Evolutionary conservation across 2,888 invertebrate species (phyloP), one percentile per base, ranked within the genome.

Genomic region (Euzetes globulus): DNA sequence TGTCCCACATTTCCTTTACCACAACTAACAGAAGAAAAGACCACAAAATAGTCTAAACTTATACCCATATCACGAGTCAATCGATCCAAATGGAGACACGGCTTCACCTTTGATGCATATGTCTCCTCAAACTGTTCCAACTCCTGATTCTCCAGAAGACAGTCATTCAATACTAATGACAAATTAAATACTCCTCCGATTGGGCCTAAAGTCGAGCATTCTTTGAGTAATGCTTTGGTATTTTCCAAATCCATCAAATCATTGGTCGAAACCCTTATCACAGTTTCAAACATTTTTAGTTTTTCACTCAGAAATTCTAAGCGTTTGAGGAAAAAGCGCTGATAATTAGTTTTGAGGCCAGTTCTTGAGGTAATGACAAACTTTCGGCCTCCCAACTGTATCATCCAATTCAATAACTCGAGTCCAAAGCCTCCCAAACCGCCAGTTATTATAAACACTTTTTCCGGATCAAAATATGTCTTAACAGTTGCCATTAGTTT

Each of bases 381-480:
- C 79, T 89, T 87, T 73, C 86, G 89, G 25, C 94, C 96, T n/a
- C 98, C 98, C 76, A 96, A 88, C 68, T 85, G 84, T 73, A 93
- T 88, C 82, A 99, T 84, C 95, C 95, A 96, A 79, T 91, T 88
- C 60, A 90, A 89, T 78, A 98, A 85, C 85, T 99, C 98, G 77
- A 98, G 85, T 27, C 98, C 98, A 84, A 98, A 97, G 4, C 97
- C 98, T 78, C 98, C 98, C 70, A 97, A 87, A 73, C 97, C 96
- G 75, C 91, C 81, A 84, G 84, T 82, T 75, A 87, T 83, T 55
- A 87, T 81, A 80, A 85, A 86, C 7, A 82, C 80, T 77, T 83
- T 84, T 45, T 83, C 77, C 1, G 85, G 84, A 73, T 85, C 88
- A 77, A 87, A 87, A 63, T 92, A 91, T 47, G 91, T 90, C 29